Conservation (phyloP, 2,113 vertebrate species). For the Nothoprocta pentlandii region DNA sequence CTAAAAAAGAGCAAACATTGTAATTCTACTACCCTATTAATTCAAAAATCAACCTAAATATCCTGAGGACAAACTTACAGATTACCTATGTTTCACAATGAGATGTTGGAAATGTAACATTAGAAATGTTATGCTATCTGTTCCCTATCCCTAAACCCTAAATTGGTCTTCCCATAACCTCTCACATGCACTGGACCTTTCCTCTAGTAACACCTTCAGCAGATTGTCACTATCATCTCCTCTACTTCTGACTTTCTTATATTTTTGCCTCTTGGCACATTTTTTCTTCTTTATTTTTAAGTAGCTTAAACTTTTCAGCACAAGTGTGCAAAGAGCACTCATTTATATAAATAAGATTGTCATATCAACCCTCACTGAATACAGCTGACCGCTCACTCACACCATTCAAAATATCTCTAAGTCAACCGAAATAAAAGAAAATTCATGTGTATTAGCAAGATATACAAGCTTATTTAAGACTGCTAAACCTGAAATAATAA, state of each 20-base stretch:
- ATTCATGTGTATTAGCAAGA: background rate
- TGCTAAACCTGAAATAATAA: background rate
- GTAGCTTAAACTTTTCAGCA: background rate
- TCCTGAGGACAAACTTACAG: background rate
- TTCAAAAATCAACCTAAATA: background rate
- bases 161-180: background rate
- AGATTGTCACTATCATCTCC: background rate
- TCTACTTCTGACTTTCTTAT: background rate
- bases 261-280: background rate
- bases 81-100: fast-evolving
- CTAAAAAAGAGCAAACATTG: background rate
- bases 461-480: background rate
- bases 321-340: background rate
- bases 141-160: background rate
- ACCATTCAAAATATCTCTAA: background rate
- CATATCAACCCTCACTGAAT: background rate
- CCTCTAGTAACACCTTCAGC: background rate
- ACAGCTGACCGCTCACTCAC: fast-evolving
- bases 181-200: background rate
- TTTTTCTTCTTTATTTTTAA: background rate
- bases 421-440: background rate
- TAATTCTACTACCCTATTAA: background rate
- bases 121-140: background rate
- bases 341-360: background rate
- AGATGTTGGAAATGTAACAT: background rate